A percentile compares a stretch with the other conserved stretches of the same genome.
Conservation (phyloP, 2,888 invertebrate species). For the Philhelius pedissequus region DNA sequence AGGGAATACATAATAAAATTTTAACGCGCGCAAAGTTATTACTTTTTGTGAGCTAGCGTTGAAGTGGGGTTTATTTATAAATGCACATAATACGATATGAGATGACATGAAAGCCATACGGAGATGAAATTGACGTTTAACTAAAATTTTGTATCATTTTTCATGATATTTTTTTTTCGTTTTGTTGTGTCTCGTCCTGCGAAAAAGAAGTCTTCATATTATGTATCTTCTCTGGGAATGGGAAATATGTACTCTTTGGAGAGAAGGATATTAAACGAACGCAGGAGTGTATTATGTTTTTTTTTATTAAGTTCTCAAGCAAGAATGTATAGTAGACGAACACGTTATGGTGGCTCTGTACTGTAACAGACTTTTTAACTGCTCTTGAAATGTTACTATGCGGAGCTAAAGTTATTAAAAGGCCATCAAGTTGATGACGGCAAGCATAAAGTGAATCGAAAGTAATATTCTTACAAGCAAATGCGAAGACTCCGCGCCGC, state of each 20-base stretch:
- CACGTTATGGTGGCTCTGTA: background rate
- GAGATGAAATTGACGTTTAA: constrained; percentile 49
- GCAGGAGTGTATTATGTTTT: background rate
- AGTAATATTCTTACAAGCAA: background rate
- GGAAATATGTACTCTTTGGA: background rate
- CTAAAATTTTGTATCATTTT: constrained; percentile 44
- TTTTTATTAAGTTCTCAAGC: background rate
- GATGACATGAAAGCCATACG: background rate
- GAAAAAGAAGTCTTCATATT: background rate
- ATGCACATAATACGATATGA: no score
- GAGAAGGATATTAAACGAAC: background rate
- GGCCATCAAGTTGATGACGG: constrained; percentile 32
- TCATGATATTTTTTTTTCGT: background rate
- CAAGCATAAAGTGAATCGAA: constrained; percentile 7
- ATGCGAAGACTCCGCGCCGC: background rate
- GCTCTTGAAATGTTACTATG: background rate
- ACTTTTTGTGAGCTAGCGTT: background rate
- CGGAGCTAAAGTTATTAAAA: constrained; percentile 34
- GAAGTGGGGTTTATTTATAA: background rate
- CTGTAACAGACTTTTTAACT: background rate
- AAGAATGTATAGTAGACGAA: background rate
- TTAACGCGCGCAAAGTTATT: constrained; percentile 39
- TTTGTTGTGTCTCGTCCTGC: background rate
- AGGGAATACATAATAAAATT: constrained; percentile 48
- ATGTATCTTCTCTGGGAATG: background rate